Conservation (phyloP, 2,797 vertebrate genomes). For the Catharus ustulatus region DNA sequence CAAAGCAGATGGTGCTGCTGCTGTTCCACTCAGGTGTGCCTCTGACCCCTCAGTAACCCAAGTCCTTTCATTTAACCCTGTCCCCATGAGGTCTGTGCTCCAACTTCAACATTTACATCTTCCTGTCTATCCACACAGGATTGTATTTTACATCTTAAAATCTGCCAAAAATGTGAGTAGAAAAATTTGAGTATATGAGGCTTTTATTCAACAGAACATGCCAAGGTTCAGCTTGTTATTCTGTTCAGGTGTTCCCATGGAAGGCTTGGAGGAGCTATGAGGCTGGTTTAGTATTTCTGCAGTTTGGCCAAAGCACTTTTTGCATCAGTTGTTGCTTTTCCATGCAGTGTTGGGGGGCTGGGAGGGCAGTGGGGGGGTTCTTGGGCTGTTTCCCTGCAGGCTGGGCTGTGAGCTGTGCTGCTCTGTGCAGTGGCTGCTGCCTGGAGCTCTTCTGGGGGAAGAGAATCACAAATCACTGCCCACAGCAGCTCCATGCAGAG, state of each 20-base stretch:
- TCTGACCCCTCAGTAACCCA: neutral
- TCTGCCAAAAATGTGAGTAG: neutral
- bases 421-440: no score
- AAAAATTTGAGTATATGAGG: neutral
- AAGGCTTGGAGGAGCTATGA: neutral
- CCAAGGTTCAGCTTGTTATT: neutral
- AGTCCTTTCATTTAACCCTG: neutral
- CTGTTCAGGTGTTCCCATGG: neutral
- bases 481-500: neutral
- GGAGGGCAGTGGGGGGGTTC: neutral
- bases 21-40: rapidly evolving
- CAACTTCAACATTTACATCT: neutral
- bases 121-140: neutral
- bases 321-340: neutral
- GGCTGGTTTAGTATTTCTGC: neutral
- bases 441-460: no score
- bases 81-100: neutral
- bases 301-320: neutral
- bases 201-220: neutral
- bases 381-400: neutral
- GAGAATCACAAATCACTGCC: neutral
- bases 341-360: neutral
- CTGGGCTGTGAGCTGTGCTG: neutral
- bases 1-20: neutral
- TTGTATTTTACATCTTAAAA: neutral